Conservation (phyloP, 2,113 vertebrate species). For the Carettochelys insculpta region DNA sequence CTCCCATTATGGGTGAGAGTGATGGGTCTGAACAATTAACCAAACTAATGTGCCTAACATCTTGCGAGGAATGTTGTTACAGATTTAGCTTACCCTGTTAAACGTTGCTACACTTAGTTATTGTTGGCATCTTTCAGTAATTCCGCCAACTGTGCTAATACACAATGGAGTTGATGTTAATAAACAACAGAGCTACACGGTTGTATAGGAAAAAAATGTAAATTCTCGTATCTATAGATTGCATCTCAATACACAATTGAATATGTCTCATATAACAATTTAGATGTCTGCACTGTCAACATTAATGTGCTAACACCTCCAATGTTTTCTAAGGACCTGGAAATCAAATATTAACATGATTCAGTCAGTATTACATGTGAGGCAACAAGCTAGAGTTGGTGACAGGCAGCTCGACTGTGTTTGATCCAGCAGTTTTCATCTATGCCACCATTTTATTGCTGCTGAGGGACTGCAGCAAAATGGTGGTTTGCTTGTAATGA, state of each 20-base stretch:
- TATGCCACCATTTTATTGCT: slow-evolving; percentile 68
- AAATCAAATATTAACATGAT: slow-evolving; percentile 67
- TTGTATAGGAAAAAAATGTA: slow-evolving; percentile 14
- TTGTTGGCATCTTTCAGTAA: slow-evolving; percentile 13
- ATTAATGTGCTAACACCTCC: neutral
- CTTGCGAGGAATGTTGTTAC: neutral
- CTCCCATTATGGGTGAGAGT: fast-evolving
- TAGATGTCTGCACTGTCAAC: neutral
- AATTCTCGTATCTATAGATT: neutral
- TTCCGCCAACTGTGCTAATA: neutral
- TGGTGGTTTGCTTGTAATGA: slow-evolving; percentile 47
- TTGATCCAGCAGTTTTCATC: slow-evolving; percentile 72
- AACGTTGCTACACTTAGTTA: neutral
- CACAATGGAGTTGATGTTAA: neutral
- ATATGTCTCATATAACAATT: no score
- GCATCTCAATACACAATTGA: neutral
- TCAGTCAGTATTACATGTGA: slow-evolving; percentile 58
- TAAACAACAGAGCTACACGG: slow-evolving; percentile 3
- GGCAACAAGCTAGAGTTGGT: slow-evolving; percentile 67
- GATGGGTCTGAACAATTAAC: neutral
- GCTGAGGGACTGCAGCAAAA: slow-evolving; percentile 69
- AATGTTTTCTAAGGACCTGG: slow-evolving; percentile 35
- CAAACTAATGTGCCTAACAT: neutral
- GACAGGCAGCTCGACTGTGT: slow-evolving; percentile 52
- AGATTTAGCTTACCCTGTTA: neutral